Base-by-base conservation (phyloP, 2,797 vertebrate genomes). In the Sebastes matsubarae region DNA sequence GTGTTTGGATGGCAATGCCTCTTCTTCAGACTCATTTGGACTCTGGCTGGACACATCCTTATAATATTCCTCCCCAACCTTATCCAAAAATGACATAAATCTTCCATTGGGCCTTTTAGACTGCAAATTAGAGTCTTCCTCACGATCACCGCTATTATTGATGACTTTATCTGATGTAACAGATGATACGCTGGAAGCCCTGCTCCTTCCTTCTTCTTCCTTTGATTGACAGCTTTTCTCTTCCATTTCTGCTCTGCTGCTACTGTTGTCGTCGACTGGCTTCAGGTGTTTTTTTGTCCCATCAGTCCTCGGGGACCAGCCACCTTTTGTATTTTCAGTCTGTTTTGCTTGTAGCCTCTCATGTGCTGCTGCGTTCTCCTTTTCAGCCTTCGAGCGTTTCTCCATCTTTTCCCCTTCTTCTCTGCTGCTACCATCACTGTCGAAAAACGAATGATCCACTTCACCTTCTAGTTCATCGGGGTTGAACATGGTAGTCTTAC, bases 381-480 rank as follows among this genome's bases (percentile, higher is more conserved):
- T 85, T 58, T 68, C 61, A 67, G 12, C 27, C 42, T 77, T 83
- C 22, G 50, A 67, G 11, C 30, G n/a, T 74, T 79, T 83, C 20
- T 82, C 77, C 12, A 32, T 6, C n/a, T 46, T 78, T 68, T 82
- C 24, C 11, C 22, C 27, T 68, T 46, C 79, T 69, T 89, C 83
- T 71, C 67, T 70, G 30, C 63, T 60, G 46, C 9, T n/a, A n/a
- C 93, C 94, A 67, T 97, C 97, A 83, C 98, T 99, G 88, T 99
- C 98, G 75, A 99, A 99, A 92, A 99, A 99, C 4, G 98, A 96
- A 85, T 99, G 97, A 91, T 99, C 98, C 69, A 99, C 98, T 92
- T 98, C 98, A 60, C 94, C 96, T 46, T 98, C 96, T 18, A 97
- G 71, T 73, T 98, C 97, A 88, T 94, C 95, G 34, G 96, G 96